phyloP scores from a whole-genome alignment of 1,140 invertebrate genomes.

The Harpegnathos saltator region DNA sequence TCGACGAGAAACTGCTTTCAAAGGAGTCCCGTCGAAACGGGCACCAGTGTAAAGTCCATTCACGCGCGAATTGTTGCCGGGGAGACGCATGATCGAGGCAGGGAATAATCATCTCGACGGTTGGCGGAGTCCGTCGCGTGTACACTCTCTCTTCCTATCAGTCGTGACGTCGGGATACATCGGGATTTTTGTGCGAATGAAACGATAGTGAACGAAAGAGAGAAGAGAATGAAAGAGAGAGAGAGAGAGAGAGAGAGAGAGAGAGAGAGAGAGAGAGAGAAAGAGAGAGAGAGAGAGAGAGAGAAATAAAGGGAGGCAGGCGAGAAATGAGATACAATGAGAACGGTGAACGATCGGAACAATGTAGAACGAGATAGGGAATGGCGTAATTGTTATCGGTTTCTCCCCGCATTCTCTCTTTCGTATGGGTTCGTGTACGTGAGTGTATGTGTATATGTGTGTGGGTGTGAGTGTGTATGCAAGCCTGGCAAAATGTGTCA shows the following conservation, averaged over 20 bases:
- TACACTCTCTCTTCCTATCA: constrained; percentile 33
- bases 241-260: background rate
- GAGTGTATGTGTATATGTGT: background rate
- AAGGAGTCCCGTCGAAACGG: background rate
- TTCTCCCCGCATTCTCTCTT: constrained; percentile 52
- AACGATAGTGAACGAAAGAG: background rate
- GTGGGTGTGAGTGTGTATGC: constrained; percentile 54
- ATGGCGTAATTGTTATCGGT: constrained; percentile 71
- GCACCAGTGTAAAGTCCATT: constrained; percentile 10
- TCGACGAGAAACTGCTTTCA: constrained; percentile 24
- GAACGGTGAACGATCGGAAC: constrained; percentile 49
- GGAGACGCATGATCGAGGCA: constrained; percentile 17
- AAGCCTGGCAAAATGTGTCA: constrained; percentile 74
- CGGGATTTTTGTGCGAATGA: constrained; percentile 47
- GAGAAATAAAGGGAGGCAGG: background rate
- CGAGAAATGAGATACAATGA: constrained; percentile 42
- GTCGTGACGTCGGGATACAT: constrained; percentile 25
- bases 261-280: background rate
- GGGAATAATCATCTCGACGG: constrained; percentile 45
- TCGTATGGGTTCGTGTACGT: background rate
- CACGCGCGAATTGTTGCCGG: constrained; percentile 17
- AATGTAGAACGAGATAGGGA: constrained; percentile 65
- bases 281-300: background rate
- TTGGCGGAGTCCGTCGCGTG: constrained; percentile 12
- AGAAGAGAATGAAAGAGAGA: constrained; percentile 9